Evolutionary conservation across 2,888 invertebrate species (phyloP), one percentile per base, ranked within the genome.

Genomic region (Germaria angustata): DNA sequence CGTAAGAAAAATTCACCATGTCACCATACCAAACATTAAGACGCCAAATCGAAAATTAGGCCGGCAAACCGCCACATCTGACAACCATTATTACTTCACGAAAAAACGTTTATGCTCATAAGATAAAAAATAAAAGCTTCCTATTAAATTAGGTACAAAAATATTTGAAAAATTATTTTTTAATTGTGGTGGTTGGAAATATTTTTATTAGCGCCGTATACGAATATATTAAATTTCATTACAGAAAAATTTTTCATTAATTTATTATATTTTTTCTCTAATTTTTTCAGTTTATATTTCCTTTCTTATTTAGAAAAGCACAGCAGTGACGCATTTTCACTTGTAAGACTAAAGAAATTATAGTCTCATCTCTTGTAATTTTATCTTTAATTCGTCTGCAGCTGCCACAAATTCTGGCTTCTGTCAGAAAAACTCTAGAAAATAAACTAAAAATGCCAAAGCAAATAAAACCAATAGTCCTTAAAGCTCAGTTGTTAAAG

Each of bases 391-490:
- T 24, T 59, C 57, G 17, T 55, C 0, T 32, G 41, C 68, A 69
- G 69, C 55, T 69, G 69, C 69, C 41, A 55, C 69, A 36, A n/a
- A 24, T 8, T 36, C 46, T 41, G 11, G 11, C 22, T 22, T 20
- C 15, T 68, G 32, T 11, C 22, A 24, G 36, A 49, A 59, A 59
- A 46, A 46, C 28, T 28, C 28, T 28, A 3, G 6, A 36, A 36
- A 17, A 71, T 24, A 71, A 66, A 69, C 20, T 34, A n/a, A 20
- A 57, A 69, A 66, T 24, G 11, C 39, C 24, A 41, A 28, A 41
- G 24, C 28, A 55, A 53, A 68, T 11, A 51, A 53, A 68, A 39
- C 15, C 22, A 55, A 34, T 44, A 69, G 36, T 17, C 28, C 22
- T 49, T 28, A 55, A 57, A 46, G 17, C 41, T 32, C 28, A 68